Evolutionary conservation across 1,140 invertebrate species (phyloP).

Genomic region (Polypedilum pembai): DNA sequence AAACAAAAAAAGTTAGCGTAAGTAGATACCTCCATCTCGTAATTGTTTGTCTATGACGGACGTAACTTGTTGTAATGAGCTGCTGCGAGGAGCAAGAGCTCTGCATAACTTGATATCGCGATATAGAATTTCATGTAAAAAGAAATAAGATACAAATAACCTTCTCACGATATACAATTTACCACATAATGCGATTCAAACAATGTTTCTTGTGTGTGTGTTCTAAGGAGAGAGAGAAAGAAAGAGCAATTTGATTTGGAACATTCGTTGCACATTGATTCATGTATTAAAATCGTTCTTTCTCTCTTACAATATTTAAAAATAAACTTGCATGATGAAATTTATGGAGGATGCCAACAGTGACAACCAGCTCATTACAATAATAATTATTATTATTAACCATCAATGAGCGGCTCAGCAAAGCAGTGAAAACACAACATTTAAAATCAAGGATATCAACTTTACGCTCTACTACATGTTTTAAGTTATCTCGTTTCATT

Average conservation of each 20-base stretch:
- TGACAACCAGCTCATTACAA: not conserved
- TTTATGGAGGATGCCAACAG: not conserved
- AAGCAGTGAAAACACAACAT: not conserved
- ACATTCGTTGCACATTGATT: no score
- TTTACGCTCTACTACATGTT: not conserved
- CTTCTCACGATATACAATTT: constrained; percentile 12
- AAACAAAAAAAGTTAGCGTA: no score
- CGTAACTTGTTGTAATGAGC: not conserved
- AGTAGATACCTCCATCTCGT: no score
- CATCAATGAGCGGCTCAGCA: not conserved
- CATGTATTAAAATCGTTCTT: no score
- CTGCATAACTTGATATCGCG: not conserved
- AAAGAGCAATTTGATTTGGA: no score
- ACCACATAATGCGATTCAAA: constrained; percentile 12
- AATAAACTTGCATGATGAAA: no score
- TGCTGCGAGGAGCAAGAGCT: no score
- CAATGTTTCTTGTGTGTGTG: no score
- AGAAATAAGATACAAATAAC: constrained; percentile 6
- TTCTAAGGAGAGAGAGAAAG: no score
- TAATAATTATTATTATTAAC: not conserved
- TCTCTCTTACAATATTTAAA: no score
- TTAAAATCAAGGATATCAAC: constrained; percentile 1
- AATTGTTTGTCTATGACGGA: not conserved
- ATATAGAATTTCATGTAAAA: not conserved
- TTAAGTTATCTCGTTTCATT: not conserved